A percentile compares a stretch with the other conserved stretches of the same genome.
Evolutionary conservation across 2,797 vertebrate species (phyloP).

Genomic region (Sebastiscus tertius): DNA sequence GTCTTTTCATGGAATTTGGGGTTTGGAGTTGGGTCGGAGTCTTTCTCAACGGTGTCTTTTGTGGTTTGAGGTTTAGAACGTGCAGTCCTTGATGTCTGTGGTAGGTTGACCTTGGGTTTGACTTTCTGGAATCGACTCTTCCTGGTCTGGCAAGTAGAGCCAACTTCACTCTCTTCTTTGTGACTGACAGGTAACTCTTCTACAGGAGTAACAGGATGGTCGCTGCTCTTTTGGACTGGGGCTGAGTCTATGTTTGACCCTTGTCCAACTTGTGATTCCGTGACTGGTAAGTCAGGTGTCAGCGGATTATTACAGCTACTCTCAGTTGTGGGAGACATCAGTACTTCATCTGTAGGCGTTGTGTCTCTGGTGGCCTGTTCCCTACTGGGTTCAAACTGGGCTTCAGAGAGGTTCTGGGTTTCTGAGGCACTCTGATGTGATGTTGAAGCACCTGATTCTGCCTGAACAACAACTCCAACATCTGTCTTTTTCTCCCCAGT

Average conservation of each 20-base stretch:
- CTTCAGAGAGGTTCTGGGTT: conserved; percentile 42
- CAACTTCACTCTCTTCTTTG: not conserved
- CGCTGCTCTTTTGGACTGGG: not conserved
- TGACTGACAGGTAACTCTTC: conserved; percentile 11
- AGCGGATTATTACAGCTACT: not conserved
- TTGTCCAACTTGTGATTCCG: not conserved
- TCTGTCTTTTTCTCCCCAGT: not conserved
- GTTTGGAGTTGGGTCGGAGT: not conserved
- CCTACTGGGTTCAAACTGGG: conserved; percentile 44
- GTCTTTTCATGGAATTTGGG: not conserved
- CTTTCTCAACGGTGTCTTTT: not conserved
- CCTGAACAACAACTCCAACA: not conserved
- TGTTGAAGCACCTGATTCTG: not conserved
- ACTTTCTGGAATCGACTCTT: conserved; percentile 24
- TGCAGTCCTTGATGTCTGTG: conserved; percentile 27
- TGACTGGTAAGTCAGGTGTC: not conserved
- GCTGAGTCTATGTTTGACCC: not conserved
- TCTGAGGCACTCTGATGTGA: conserved; percentile 11
- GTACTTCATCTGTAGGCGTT: not conserved
- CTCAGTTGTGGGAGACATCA: not conserved
- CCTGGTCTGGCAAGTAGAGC: not conserved
- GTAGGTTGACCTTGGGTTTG: conserved; percentile 51
- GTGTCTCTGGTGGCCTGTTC: not conserved
- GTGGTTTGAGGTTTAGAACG: conserved; percentile 13
- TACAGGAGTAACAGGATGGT: not conserved